These are phyloP conservation scores for Tachystola acroxantha DNA, from an alignment of 2,888 invertebrate genomes.

Conservation along the genomic window DNA sequence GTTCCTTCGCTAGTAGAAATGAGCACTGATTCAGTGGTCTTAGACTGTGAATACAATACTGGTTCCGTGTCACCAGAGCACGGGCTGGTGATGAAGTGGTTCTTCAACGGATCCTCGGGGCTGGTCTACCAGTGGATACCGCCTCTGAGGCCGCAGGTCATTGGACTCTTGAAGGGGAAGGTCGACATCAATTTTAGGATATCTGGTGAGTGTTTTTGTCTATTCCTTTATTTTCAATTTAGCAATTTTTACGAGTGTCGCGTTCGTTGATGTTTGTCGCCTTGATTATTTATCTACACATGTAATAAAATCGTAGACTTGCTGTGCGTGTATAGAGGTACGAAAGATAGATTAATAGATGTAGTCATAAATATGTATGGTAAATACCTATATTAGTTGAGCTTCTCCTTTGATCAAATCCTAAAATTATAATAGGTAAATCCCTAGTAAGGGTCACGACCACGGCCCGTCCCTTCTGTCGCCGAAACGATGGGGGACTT, in stretches of 20 bases:
- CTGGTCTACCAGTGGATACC: slow-evolving; percentile 74
- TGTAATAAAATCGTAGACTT: not conserved
- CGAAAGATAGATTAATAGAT: too few species aligned
- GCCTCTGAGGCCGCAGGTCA: slow-evolving; percentile 60
- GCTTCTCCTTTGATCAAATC: too few species aligned
- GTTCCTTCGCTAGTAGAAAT: slow-evolving; percentile 60
- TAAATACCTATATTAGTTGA: too few species aligned
- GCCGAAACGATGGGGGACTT: too few species aligned
- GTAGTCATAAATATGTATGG: too few species aligned
- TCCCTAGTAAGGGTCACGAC: too few species aligned
- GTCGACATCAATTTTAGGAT: slow-evolving; percentile 60
- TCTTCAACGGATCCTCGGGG: slow-evolving; percentile 65
- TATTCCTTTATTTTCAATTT: not conserved
- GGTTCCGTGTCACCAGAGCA: slow-evolving; percentile 31
- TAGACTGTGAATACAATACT: slow-evolving; percentile 54
- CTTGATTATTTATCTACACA: too few species aligned
- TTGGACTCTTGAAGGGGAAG: slow-evolving; percentile 67
- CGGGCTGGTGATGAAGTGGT: slow-evolving; percentile 71
- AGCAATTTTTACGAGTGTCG: not conserved
- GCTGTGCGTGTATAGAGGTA: not conserved
- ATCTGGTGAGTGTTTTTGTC: slow-evolving; percentile 52
- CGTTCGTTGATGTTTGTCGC: not conserved
- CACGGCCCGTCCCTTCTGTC: too few species aligned
- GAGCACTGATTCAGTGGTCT: slow-evolving; percentile 49
- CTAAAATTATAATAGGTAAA: too few species aligned